Evolutionary conservation across 2,888 invertebrate species (phyloP), one percentile per base, ranked within the genome.

Genomic region (Hartigia nigra): DNA sequence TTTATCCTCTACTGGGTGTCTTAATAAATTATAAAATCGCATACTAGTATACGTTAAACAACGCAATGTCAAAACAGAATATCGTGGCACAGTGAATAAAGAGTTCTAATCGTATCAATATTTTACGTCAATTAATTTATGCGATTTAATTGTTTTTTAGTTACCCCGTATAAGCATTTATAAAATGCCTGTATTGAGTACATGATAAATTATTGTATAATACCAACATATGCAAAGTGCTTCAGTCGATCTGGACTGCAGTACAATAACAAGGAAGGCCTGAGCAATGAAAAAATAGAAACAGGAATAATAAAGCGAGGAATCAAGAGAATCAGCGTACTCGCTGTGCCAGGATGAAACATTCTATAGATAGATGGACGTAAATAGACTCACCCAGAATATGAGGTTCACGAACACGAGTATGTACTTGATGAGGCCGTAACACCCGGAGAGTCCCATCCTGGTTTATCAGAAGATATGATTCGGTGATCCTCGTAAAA

Each of bases 391-490:
- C 92, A 96, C 96, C 95, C 95, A 93, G 92, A 96, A 95, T 89
- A 96, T 92, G 79, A 96, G 93, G 91, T 95, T 96, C 87, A 96
- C 93, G 82, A 95, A 91, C 83, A 96, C 94, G 87, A 96, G 93
- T 86, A 95, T 92, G 91, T 94, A 95, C 91, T 96, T 96, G 92
- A 95, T 93, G 86, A 95, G 91, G 78, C 94, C 94, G 91, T 95
- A 95, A 92, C 95, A 96, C 84, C 95, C 94, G 83, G 94, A 94
- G 91, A 95, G 93, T 87, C 94, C 95, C 95, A 95, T 95, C 81
- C 86, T 72, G 72, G 23, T 23, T 55, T 55, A 70, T 74, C 72
- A 36, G 14, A 77, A 31, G 32, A 77, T 36, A 5, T 69, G 4
- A 3, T 80, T 76, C 31, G 55, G 9, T 55, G 23, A 23, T 55